Conservation (phyloP, 2,797 vertebrate species). For the Darevskia nairensis region DNA sequence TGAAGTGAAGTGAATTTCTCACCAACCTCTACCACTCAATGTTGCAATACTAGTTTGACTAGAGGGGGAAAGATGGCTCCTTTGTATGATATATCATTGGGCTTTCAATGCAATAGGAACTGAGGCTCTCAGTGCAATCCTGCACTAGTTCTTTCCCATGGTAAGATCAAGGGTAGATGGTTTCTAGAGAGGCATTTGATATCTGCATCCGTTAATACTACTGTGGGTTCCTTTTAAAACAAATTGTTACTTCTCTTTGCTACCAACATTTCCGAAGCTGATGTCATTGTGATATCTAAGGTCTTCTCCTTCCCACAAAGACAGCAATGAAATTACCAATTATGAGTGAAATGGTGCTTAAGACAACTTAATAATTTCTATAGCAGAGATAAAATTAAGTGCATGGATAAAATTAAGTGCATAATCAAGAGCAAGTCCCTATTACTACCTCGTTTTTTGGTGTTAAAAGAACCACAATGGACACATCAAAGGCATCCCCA, state of each 20-base stretch:
- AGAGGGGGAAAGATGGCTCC: neutral
- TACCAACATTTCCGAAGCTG: neutral
- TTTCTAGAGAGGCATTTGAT: neutral
- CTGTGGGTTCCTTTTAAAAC: slow-evolving; percentile 8
- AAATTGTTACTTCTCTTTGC: neutral
- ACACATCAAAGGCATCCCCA: neutral
- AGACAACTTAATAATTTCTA: slow-evolving; percentile 35
- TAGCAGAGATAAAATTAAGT: slow-evolving; percentile 26
- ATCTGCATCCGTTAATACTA: neutral
- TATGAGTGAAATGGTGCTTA: slow-evolving; percentile 44
- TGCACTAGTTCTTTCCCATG: neutral
- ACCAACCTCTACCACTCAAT: too few species aligned
- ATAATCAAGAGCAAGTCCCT: slow-evolving; percentile 36
- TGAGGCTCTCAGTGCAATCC: neutral
- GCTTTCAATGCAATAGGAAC: neutral
- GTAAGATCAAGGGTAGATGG: neutral
- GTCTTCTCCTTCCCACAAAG: slow-evolving; percentile 21
- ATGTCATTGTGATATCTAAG: slow-evolving; percentile 13
- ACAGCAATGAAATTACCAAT: slow-evolving; percentile 36
- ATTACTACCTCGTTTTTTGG: slow-evolving; percentile 5
- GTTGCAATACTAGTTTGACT: neutral
- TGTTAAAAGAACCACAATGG: neutral
- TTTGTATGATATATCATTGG: neutral
- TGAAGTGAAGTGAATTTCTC: too few species aligned
- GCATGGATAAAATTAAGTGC: slow-evolving; percentile 21